These are phyloP conservation scores for Trachymyrmex cornetzi DNA, from an alignment of 1,140 invertebrate genomes.

Conservation along the genomic window DNA sequence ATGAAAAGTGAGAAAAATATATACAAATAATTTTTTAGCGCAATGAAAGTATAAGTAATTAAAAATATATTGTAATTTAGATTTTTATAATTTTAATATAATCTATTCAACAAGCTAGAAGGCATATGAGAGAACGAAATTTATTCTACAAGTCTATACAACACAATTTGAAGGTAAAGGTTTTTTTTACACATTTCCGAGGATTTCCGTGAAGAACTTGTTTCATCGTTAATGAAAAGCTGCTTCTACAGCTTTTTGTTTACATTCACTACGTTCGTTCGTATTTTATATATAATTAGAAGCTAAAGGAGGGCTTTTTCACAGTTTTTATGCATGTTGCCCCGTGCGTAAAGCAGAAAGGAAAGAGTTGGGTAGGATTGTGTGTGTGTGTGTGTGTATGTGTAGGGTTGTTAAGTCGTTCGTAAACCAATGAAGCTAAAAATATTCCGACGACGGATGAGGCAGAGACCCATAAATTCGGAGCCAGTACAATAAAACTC, in stretches of 20 bases:
- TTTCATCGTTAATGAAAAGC: slow-evolving; percentile 30
- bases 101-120: background rate
- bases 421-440: slow-evolving; percentile 45
- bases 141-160: background rate
- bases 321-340: slow-evolving; percentile 34
- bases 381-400: background rate
- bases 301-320: slow-evolving; percentile 14
- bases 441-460: slow-evolving; percentile 44
- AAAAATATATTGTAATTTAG: background rate
- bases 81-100: slow-evolving; percentile 14
- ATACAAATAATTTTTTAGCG: background rate
- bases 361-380: slow-evolving; percentile 12
- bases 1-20: background rate
- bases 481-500: slow-evolving; percentile 70
- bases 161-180: background rate
- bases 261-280: background rate
- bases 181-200: background rate
- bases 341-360: slow-evolving; percentile 35
- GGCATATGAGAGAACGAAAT: background rate
- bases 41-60: background rate
- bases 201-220: background rate
- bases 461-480: slow-evolving; percentile 63
- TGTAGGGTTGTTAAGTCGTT: slow-evolving; percentile 46
- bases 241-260: slow-evolving; percentile 1
- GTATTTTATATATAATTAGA: slow-evolving; percentile 28